phyloP scores from a whole-genome alignment of 2,888 invertebrate species.

The Lepidocyrtinus sp. region DNA sequence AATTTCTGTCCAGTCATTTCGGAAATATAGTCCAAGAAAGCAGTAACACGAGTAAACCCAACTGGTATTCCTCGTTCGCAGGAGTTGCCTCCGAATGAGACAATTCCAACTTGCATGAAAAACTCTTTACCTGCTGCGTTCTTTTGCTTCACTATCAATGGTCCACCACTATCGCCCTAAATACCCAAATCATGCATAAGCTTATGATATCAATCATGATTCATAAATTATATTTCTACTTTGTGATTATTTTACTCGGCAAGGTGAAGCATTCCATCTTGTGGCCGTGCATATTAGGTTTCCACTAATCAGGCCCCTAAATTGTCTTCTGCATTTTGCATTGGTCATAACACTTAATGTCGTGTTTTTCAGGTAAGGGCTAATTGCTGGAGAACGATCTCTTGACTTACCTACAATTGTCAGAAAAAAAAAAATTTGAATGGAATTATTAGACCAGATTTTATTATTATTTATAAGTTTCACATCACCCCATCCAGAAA shows the following conservation, averaged over 20 bases:
- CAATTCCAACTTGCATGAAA: constrained; percentile 68
- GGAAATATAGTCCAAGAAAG: constrained; percentile 67
- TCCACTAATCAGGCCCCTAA: constrained; percentile 68
- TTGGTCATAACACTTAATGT: constrained; percentile 64
- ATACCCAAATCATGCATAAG: background rate
- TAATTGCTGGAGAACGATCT: constrained; percentile 63
- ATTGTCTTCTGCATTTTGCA: constrained; percentile 65
- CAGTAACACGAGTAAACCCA: constrained; percentile 68
- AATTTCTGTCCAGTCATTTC: constrained; percentile 61
- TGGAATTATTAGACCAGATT: background rate
- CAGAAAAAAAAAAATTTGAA: no score
- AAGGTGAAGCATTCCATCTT: constrained; percentile 64
- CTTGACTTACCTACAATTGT: constrained; percentile 66
- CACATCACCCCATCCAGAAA: constrained; percentile 64
- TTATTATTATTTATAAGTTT: background rate
- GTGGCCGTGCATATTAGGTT: constrained; percentile 68
- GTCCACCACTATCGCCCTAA: constrained; percentile 56
- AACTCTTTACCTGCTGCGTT: constrained; percentile 56
- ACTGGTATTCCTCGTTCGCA: constrained; percentile 68
- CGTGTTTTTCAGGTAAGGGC: constrained; percentile 66
- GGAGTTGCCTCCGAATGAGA: constrained; percentile 69
- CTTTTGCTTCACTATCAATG: constrained; percentile 64
- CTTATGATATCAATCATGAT: background rate
- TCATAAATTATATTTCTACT: background rate
- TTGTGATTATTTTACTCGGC: constrained; percentile 60